phyloP scores from a whole-genome alignment of 2,888 invertebrate genomes.

The Argyresthia albistria region DNA sequence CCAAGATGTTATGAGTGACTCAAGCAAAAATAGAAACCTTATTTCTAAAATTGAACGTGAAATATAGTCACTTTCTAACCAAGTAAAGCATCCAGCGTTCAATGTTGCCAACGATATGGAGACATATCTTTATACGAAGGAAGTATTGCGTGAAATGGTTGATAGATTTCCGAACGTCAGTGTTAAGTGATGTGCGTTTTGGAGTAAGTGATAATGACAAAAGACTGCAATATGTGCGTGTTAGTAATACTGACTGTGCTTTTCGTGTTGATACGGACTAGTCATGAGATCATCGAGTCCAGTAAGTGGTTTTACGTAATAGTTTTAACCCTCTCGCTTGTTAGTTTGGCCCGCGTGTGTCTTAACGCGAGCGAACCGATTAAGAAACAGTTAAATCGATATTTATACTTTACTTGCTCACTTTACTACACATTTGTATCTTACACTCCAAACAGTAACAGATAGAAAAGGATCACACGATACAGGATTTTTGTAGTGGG shows the following conservation, averaged over 20 bases:
- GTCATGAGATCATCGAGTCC: slow-evolving; percentile 52
- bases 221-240: slow-evolving; percentile 33
- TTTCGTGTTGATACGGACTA: slow-evolving; percentile 34
- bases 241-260: slow-evolving; percentile 33
- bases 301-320: slow-evolving; percentile 31
- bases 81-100: slow-evolving; percentile 25
- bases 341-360: too few relatives aligned
- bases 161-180: slow-evolving; percentile 9
- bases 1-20: slow-evolving; percentile 31
- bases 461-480: too few relatives aligned
- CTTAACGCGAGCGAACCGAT: too few relatives aligned
- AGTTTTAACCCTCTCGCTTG: too few relatives aligned
- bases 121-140: slow-evolving; percentile 12
- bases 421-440: too few relatives aligned
- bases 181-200: slow-evolving; percentile 22
- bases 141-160: slow-evolving; percentile 11
- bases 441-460: too few relatives aligned
- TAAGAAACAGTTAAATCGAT: too few relatives aligned
- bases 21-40: slow-evolving; percentile 14
- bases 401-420: too few relatives aligned
- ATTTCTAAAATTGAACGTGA: slow-evolving; percentile 9
- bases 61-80: slow-evolving; percentile 10
- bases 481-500: too few relatives aligned
- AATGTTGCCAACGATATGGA: slow-evolving; percentile 34
- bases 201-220: slow-evolving; percentile 34